phyloP scores from a whole-genome alignment of 2,888 invertebrate species.

The Melieria picta region DNA sequence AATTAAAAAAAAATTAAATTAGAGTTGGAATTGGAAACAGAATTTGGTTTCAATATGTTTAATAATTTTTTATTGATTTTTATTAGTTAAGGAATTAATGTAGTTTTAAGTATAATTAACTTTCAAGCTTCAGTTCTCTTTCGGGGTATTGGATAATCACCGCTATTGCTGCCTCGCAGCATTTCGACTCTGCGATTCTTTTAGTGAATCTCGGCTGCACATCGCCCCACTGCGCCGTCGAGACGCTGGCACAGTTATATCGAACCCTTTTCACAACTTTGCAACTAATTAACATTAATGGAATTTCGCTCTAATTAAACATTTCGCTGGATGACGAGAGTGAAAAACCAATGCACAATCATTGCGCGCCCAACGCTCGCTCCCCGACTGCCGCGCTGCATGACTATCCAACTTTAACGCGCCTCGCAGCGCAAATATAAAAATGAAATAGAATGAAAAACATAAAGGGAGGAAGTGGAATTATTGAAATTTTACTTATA shows the following conservation, averaged over 20 bases:
- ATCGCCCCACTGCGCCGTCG: too few relatives aligned
- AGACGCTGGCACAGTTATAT: background rate
- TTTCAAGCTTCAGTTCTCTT: background rate
- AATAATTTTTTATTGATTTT: too few relatives aligned
- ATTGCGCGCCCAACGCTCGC: too few relatives aligned
- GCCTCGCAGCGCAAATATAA: background rate
- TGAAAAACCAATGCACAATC: background rate
- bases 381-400: too few relatives aligned
- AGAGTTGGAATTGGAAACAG: too few relatives aligned
- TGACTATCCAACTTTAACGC: background rate
- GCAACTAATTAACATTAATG: slow-evolving; percentile 59
- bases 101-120: too few relatives aligned
- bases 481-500: slow-evolving; percentile 17
- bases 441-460: background rate
- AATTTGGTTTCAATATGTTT: too few relatives aligned
- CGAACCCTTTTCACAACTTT: slow-evolving; percentile 39
- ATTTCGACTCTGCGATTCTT: background rate
- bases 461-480: slow-evolving; percentile 1
- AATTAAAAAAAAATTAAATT: too few relatives aligned
- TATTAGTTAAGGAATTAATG: too few relatives aligned
- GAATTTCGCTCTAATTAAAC: slow-evolving; percentile 59
- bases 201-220: too few relatives aligned
- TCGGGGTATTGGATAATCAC: background rate
- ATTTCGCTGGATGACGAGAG: slow-evolving; percentile 50
- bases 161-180: background rate